Evolutionary conservation across 2,113 vertebrate genomes (phyloP).

Genomic region (Aythya baeri): DNA sequence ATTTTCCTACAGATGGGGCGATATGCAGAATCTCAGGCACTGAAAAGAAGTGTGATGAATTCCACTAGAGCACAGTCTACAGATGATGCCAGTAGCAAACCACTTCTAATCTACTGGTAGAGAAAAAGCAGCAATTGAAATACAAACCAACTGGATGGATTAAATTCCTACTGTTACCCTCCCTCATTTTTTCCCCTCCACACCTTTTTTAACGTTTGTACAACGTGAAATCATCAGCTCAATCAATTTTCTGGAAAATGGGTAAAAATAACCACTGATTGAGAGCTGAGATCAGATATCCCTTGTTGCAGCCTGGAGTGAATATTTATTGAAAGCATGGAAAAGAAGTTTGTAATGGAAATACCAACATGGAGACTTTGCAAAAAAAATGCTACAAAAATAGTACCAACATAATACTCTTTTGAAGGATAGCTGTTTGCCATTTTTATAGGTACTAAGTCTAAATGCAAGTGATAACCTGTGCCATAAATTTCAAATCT

Average conservation of each 20-base stretch:
- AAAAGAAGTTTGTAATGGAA: slow-evolving; percentile 32
- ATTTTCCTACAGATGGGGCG: background rate
- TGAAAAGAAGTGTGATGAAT: background rate
- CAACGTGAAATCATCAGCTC: slow-evolving; percentile 38
- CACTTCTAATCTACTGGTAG: background rate
- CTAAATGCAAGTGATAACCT: background rate
- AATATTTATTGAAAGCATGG: slow-evolving; percentile 50
- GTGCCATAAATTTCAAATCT: background rate
- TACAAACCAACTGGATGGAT: background rate
- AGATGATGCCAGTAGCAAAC: background rate
- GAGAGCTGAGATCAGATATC: slow-evolving; percentile 19
- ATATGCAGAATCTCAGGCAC: background rate
- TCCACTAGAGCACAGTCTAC: background rate
- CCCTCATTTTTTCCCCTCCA: background rate
- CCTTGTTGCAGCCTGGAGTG: background rate
- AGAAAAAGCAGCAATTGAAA: background rate
- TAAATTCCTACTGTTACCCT: background rate
- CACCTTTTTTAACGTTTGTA: slow-evolving; percentile 33
- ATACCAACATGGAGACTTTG: background rate
- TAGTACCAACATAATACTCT: background rate
- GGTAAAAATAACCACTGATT: slow-evolving; percentile 38
- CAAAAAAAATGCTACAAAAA: slow-evolving; percentile 21
- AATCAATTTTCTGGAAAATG: slow-evolving; percentile 56
- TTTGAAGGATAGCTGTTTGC: background rate
- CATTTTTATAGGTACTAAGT: background rate